Percentiles rank a stretch among this genome's conserved stretches.
Evolutionary conservation across 2,113 vertebrate genomes (phyloP).

Genomic region (Colaptes auratus): DNA sequence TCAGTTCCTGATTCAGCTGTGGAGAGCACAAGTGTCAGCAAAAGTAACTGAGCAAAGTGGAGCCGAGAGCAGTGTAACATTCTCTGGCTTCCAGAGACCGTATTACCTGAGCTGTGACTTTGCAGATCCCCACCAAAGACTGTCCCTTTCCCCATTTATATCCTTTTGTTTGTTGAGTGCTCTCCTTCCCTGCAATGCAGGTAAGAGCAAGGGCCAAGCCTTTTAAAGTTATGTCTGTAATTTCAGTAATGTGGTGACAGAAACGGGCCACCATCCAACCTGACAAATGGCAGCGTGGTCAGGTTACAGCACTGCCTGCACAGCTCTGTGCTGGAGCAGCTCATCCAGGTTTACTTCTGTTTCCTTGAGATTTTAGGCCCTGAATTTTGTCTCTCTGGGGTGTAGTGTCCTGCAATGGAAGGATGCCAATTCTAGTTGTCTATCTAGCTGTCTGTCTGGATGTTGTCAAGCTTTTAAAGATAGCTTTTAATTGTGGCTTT

Average conservation of each 20-base stretch:
- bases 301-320: accelerated
- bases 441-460: background rate
- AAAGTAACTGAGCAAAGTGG: background rate
- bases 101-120: background rate
- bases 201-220: background rate
- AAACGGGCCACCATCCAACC: background rate
- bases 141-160: background rate
- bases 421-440: background rate
- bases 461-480: background rate
- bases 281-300: background rate
- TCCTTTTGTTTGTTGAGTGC: background rate
- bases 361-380: background rate
- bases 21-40: background rate
- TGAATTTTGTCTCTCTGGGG: background rate
- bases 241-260: background rate
- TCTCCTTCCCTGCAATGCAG: background rate
- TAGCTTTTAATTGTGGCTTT: background rate
- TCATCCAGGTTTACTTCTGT: background rate
- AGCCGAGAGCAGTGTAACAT: background rate
- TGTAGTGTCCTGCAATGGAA: background rate
- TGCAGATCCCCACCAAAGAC: background rate
- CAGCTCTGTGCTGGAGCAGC: background rate
- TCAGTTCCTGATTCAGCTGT: background rate
- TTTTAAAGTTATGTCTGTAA: background rate
- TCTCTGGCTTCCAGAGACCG: background rate